These are phyloP conservation scores for Patella depressa DNA, from an alignment of 2,888 invertebrate genomes.

Conservation along the genomic window DNA sequence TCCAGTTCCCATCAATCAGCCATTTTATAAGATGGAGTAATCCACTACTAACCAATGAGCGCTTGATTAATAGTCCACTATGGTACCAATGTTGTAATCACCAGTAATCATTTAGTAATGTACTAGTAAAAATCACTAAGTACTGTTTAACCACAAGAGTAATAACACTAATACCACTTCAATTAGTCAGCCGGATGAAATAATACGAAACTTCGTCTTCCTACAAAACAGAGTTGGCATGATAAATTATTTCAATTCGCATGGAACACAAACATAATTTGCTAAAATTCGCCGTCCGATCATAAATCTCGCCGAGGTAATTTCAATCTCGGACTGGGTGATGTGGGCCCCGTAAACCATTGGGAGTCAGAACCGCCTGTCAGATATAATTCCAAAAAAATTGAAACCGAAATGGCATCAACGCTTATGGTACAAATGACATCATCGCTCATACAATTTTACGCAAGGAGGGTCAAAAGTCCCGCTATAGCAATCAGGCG, in stretches of 20 bases:
- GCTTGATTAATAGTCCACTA: no score
- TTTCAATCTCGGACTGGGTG: constrained; percentile 6
- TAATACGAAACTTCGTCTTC: no score
- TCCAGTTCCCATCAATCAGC: no score
- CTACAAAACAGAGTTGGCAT: not conserved
- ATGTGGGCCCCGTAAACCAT: not conserved
- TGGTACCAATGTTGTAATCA: no score
- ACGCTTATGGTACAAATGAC: not conserved
- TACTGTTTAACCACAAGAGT: no score
- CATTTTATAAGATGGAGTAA: no score
- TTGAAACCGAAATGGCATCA: constrained; percentile 12
- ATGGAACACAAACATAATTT: constrained; percentile 5
- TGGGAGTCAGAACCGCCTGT: not conserved
- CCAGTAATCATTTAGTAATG: no score
- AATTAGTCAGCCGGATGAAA: no score
- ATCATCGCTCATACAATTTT: constrained; percentile 7
- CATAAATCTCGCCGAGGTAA: constrained; percentile 6
- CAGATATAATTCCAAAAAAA: constrained; percentile 10
- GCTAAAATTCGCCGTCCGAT: not conserved
- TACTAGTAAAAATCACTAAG: no score
- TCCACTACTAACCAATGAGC: no score
- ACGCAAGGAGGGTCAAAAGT: constrained; percentile 4
- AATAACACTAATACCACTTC: no score
- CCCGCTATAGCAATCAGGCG: not conserved
- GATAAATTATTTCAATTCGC: constrained; percentile 7